A percentile compares a stretch with the other conserved stretches of the same genome.
Conservation (phyloP, 2,888 invertebrate species). For the Neoascia interrupta region DNA sequence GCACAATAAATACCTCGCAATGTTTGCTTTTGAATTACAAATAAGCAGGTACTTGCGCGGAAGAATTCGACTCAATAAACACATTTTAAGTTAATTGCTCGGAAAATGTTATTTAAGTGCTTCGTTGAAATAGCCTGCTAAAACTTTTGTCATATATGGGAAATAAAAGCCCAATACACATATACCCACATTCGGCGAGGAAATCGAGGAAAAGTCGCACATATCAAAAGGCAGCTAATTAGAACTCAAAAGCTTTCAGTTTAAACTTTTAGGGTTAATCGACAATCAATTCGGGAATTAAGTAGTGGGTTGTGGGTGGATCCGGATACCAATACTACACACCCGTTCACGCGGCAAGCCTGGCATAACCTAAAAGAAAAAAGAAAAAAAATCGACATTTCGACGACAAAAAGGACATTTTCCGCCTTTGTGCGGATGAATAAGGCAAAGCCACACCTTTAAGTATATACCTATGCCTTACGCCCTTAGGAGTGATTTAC, state of each 20-base stretch:
- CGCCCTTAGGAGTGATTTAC: conserved; percentile 2
- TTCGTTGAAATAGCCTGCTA: background rate
- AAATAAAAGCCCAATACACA: background rate
- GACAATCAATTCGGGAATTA: background rate
- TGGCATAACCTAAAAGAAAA: too few relatives aligned
- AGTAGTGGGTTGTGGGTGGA: too few relatives aligned
- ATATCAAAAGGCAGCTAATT: background rate
- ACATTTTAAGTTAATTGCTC: conserved; percentile 13
- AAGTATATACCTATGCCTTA: background rate
- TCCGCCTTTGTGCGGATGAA: too few relatives aligned
- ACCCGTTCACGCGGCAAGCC: too few relatives aligned
- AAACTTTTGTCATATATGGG: background rate
- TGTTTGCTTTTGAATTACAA: too few relatives aligned
- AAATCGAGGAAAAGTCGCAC: background rate
- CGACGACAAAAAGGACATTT: too few relatives aligned
- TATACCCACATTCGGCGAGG: too few relatives aligned
- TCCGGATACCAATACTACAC: too few relatives aligned
- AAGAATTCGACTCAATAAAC: conserved; percentile 12
- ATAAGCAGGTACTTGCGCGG: too few relatives aligned
- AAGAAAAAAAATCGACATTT: too few relatives aligned
- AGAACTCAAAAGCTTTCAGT: background rate
- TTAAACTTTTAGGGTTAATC: background rate
- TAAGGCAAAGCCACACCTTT: background rate
- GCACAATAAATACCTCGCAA: too few relatives aligned
- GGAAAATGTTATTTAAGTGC: conserved; percentile 14